Percentiles rank a stretch among this genome's conserved stretches.
phyloP scores from a whole-genome alignment of 2,888 invertebrate genomes.

The Troides oblongomaculatus region DNA sequence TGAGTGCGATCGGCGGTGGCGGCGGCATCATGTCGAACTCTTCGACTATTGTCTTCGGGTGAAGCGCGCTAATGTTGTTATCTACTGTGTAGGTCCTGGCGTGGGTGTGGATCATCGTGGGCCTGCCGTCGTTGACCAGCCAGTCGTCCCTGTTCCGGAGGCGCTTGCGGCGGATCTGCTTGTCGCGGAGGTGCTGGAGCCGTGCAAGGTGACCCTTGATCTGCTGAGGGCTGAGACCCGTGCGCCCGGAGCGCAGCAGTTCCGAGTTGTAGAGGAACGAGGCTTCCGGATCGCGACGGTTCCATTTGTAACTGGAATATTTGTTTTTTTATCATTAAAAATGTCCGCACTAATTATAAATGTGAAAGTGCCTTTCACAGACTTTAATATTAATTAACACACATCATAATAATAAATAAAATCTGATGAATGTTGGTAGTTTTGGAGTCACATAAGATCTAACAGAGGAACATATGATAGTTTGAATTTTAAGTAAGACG shows the following conservation, averaged over 20 bases:
- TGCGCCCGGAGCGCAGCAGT: conserved; percentile 65
- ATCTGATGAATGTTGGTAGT: too few relatives aligned
- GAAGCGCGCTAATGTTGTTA: conserved; percentile 76
- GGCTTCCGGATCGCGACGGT: conserved; percentile 69
- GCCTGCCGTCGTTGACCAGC: conserved; percentile 61
- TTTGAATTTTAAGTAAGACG: too few relatives aligned
- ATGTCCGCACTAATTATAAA: neutral
- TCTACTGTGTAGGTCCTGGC: conserved; percentile 77
- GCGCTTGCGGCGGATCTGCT: conserved; percentile 60
- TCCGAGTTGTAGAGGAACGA: conserved; percentile 68
- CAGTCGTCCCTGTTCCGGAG: conserved; percentile 57
- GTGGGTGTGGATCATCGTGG: conserved; percentile 69
- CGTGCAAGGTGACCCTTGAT: conserved; percentile 63
- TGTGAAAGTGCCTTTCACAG: too few relatives aligned
- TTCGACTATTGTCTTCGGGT: conserved; percentile 81
- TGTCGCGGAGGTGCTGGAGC: conserved; percentile 65
- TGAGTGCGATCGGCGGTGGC: conserved; percentile 45
- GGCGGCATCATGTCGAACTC: conserved; percentile 69
- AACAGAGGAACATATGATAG: too few relatives aligned
- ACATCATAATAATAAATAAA: too few relatives aligned
- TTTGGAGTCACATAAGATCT: too few relatives aligned
- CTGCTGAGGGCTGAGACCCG: conserved; percentile 65
- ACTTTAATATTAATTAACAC: too few relatives aligned
- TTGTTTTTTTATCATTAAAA: neutral
- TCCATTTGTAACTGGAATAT: conserved; percentile 67